Conservation (phyloP, 2,888 invertebrate genomes). For the Schizaphis graminum region DNA sequence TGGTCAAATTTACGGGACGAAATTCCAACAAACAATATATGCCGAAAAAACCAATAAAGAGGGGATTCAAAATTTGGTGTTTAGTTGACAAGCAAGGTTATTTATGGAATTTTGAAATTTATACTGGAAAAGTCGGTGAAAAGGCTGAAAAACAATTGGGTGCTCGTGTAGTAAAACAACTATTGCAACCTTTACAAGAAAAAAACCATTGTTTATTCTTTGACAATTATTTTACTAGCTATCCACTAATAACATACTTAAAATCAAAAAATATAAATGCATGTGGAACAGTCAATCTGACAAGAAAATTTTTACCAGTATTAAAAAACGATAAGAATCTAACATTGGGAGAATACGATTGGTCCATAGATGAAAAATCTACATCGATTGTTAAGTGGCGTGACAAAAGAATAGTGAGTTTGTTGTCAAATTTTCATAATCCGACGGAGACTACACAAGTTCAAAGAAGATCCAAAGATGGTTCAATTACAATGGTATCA, state of each 20-base stretch:
- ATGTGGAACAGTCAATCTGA: background rate
- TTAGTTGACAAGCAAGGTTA: slow-evolving; percentile 68
- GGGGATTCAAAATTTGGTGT: slow-evolving; percentile 69
- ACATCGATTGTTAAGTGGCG: slow-evolving; percentile 36
- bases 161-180: slow-evolving; percentile 68
- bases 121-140: slow-evolving; percentile 68
- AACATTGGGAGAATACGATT: slow-evolving; percentile 26
- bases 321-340: slow-evolving; percentile 12
- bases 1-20: slow-evolving; percentile 69
- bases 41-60: slow-evolving; percentile 69
- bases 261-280: background rate
- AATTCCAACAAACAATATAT: slow-evolving; percentile 68
- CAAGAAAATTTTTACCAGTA: slow-evolving; percentile 5
- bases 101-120: slow-evolving; percentile 69
- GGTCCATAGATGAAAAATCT: background rate
- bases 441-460: background rate
- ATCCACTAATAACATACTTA: slow-evolving; percentile 67
- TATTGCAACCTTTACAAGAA: slow-evolving; percentile 67
- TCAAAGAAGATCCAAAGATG: slow-evolving; percentile 25
- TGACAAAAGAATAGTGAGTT: slow-evolving; percentile 37
- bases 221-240: slow-evolving; percentile 69
- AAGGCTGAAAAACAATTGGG: slow-evolving; percentile 68
- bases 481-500: slow-evolving; percentile 10
- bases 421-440: slow-evolving; percentile 36
- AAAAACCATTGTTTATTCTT: slow-evolving; percentile 69